Conservation (phyloP, 2,797 vertebrate species). For the Bradypodion pumilum region DNA sequence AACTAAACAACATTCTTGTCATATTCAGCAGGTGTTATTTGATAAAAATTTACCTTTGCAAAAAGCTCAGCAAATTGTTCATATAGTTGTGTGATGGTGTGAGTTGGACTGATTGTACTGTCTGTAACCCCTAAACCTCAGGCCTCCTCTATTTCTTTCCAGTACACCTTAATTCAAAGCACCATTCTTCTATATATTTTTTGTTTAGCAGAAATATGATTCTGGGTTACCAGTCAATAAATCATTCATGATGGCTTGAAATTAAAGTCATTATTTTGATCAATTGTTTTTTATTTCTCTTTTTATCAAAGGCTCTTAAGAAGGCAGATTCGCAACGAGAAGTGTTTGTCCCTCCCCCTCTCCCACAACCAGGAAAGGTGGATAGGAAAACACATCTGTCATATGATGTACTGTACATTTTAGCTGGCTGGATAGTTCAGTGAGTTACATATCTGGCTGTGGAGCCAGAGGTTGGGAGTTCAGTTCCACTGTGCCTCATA, state of each 20-base stretch:
- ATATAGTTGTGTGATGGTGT: background rate
- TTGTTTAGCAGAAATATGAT: conserved; percentile 33
- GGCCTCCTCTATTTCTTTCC: background rate
- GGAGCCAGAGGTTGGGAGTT: too few species aligned
- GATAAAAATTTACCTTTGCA: background rate
- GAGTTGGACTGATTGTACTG: background rate
- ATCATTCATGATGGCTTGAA: conserved; percentile 10
- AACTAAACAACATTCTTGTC: background rate
- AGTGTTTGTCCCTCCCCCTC: background rate
- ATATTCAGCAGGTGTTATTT: background rate
- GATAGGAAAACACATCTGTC: background rate
- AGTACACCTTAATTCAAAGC: background rate
- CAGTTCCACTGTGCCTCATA: too few species aligned
- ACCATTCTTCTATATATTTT: conserved; percentile 12
- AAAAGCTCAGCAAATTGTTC: background rate
- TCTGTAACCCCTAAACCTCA: background rate
- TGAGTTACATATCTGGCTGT: too few species aligned
- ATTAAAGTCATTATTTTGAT: conserved; percentile 36
- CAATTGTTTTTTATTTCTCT: conserved; percentile 26
- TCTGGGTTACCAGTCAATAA: conserved; percentile 5
- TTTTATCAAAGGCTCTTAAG: background rate
- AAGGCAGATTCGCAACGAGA: background rate
- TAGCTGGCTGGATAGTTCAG: too few species aligned
- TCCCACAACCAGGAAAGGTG: background rate
- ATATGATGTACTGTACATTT: background rate